A percentile compares a stretch with the other conserved stretches of the same genome.
Evolutionary conservation across 1,140 invertebrate species (phyloP).

Genomic region (Drosophila nebulosa): DNA sequence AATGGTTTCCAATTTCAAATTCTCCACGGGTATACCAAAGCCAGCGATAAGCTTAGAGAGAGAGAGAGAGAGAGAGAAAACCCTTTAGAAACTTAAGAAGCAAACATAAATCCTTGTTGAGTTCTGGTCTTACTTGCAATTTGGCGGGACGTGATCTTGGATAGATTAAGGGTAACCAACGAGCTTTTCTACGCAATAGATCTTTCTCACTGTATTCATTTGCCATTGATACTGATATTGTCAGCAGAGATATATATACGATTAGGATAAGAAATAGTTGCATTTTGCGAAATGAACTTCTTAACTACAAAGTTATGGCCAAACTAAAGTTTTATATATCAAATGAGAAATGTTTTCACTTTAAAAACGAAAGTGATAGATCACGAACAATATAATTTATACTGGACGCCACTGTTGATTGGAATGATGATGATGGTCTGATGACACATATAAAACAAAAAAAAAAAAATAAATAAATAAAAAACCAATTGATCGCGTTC

Average conservation of each 20-base stretch:
- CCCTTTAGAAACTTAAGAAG: too few relatives aligned
- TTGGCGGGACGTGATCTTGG: slow-evolving; percentile 39
- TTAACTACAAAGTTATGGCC: neutral
- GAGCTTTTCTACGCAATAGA: slow-evolving; percentile 51
- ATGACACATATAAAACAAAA: slow-evolving; percentile 14
- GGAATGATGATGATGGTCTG: neutral
- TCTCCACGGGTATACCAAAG: slow-evolving; percentile 72
- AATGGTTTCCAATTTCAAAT: slow-evolving; percentile 58
- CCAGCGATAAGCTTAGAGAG: slow-evolving; percentile 67
- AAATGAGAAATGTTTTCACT: neutral
- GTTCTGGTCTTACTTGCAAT: slow-evolving; percentile 39
- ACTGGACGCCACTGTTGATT: slow-evolving; percentile 33
- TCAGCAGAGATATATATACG: too few relatives aligned
- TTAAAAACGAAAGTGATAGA: slow-evolving; percentile 60
- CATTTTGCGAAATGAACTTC: neutral
- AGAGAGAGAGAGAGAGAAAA: neutral
- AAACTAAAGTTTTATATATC: slow-evolving; percentile 16
- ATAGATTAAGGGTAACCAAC: slow-evolving; percentile 58
- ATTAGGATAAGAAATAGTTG: neutral
- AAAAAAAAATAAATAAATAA: slow-evolving; percentile 13
- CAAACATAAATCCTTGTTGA: neutral
- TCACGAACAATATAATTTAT: slow-evolving; percentile 37
- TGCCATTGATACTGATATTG: neutral
- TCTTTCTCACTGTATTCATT: slow-evolving; percentile 24
- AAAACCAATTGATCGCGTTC: slow-evolving; percentile 50